These are phyloP conservation scores for Malthinus flaveolus DNA, from an alignment of 2,888 invertebrate species.

Conservation along the genomic window DNA sequence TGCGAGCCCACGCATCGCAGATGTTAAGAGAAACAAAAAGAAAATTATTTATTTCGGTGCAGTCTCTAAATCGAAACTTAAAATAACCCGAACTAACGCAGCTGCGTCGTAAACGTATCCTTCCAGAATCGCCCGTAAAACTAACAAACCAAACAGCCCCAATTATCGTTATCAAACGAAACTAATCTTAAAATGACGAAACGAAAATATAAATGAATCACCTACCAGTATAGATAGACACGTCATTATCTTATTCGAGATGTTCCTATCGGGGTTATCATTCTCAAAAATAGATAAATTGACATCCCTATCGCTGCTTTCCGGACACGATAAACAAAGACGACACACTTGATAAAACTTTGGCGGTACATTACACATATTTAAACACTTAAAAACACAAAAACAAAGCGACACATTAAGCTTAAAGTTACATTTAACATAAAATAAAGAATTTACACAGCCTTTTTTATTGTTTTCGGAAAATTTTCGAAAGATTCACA, in stretches of 20 bases:
- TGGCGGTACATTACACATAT: conserved; percentile 73
- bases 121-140: not conserved
- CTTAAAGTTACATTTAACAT: conserved; percentile 47
- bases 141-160: no score
- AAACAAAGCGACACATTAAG: conserved; percentile 49
- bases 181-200: conserved; percentile 36
- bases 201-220: conserved; percentile 47
- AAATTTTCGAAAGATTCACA: conserved; percentile 41
- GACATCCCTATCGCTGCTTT: conserved; percentile 70
- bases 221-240: conserved; percentile 80
- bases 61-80: conserved; percentile 41
- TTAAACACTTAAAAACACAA: conserved; percentile 55
- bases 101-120: conserved; percentile 31
- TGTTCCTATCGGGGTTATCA: conserved; percentile 66
- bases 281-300: conserved; percentile 77
- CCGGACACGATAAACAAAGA: conserved; percentile 78
- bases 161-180: conserved; percentile 22
- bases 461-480: conserved; percentile 49
- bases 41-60: conserved; percentile 49
- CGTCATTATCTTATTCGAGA: conserved; percentile 69
- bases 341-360: conserved; percentile 93
- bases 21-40: conserved; percentile 44
- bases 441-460: conserved; percentile 48
- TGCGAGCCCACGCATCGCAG: conserved; percentile 46
- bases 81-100: conserved; percentile 43